phyloP scores from a whole-genome alignment of 2,888 invertebrate species.

The Elysia crispata region DNA sequence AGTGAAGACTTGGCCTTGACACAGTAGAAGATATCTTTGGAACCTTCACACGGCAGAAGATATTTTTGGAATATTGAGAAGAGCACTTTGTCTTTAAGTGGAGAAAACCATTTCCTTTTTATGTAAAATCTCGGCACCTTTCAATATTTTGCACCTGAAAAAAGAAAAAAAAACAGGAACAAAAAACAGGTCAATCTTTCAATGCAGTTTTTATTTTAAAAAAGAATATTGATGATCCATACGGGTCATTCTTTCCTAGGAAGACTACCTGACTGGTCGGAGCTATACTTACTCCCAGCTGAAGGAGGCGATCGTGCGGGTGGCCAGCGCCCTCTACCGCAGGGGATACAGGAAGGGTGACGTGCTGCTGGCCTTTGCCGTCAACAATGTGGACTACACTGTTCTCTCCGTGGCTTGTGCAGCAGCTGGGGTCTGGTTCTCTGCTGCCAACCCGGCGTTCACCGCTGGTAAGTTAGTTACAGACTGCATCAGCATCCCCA shows the following conservation, averaged over 20 bases:
- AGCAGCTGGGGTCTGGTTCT: conserved; percentile 65
- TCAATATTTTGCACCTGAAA: no score
- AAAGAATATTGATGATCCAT: no score
- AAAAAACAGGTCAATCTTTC: no score
- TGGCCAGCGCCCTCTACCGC: conserved; percentile 69
- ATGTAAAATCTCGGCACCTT: no score
- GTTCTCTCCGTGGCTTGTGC: conserved; percentile 67
- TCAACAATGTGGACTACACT: conserved; percentile 73
- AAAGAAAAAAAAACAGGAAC: no score
- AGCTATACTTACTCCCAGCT: conserved; percentile 67
- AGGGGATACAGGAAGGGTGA: conserved; percentile 73
- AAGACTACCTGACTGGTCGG: conserved; percentile 66
- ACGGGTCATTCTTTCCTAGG: conserved; percentile 63
- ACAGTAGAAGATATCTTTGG: no score
- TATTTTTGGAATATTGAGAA: no score
- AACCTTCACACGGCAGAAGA: no score
- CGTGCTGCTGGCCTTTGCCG: conserved; percentile 68
- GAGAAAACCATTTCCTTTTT: no score
- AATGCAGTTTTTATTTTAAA: conserved; percentile 13
- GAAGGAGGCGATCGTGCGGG: conserved; percentile 58
- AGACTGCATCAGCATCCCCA: no score
- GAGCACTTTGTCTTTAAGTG: no score
- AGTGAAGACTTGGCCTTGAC: no score
- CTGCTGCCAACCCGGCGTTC: conserved; percentile 69
- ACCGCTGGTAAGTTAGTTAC: conserved; percentile 60